Base-by-base conservation (phyloP, 1,140 invertebrate species). In the Pseudomyrmex cubaensis region DNA sequence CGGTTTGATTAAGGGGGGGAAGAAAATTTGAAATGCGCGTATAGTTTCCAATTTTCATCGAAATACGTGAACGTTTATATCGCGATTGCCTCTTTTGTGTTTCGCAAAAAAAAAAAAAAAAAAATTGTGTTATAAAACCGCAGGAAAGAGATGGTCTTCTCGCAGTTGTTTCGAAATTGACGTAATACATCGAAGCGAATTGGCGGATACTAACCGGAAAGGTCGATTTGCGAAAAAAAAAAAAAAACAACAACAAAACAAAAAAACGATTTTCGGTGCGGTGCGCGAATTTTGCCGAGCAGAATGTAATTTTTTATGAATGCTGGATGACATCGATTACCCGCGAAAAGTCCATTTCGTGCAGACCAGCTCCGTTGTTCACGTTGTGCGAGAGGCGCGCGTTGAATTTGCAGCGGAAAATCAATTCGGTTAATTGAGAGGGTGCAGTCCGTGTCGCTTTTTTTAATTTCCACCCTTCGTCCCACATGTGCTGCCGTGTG, bases 351-450 rank as follows among this genome's bases (percentile, higher is more conserved):
- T 85, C 86, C 64, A 82, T 87, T 77, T 82, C 62, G 63, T 54
- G 69, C 69, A 82, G 82, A 69, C 5, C 35, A 4, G 7, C 35
- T 5, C 64, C 59, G 82, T 87, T 87, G 74, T 80, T 86, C 80
- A 86, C 78, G 76, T 80, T 84, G 82, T 52, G 50, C 67, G 52
- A 35, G 52, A 35, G 20, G 84, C 76, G 48, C 82, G 56, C 54
- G 66, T 61, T 77, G 82, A 87, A 87, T 88, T 82, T 85, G 77
- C 83, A 85, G 89, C 75, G 64, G 86, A 89, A 90, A 90, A 92
- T 92, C 91, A 91, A 92, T 92, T 91, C 90, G 86, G 88, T 91
- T 92, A 92, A 92, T 92, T 92, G 91, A 92, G 91, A 91, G 90
- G 85, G 86, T 83, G 67, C 61, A 77, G 74, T 77, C 73, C 75